Base-by-base conservation (phyloP, 2,113 vertebrate species). In the Cottus gobio region DNA sequence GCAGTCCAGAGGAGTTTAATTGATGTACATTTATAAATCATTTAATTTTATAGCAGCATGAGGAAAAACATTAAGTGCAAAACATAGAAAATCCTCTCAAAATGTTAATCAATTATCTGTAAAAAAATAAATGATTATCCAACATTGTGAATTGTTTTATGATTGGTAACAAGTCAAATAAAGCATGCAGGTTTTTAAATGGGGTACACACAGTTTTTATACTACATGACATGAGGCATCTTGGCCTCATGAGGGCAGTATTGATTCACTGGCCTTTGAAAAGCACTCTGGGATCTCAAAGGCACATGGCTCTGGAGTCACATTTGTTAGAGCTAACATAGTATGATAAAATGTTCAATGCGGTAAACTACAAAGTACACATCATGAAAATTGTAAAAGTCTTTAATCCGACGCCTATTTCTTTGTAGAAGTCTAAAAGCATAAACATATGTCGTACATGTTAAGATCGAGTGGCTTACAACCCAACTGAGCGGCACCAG, bases 181-280 rank as follows among this genome's bases (percentile, higher is more conserved):
- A 68, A 68, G 2, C 3, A 36, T 30, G 12, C 31, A 28, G 18
- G 2, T 60, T 36, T 20, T 24, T 37, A 24, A 39, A 42, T 0
- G 4, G 12, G 15, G 3, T 3, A 4, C 26, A 34, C 18, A 11
- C 39, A 26, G 3, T 60, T 54, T 57, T 20, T 26, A 5, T 20
- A 6, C 6, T 11, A 37, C 13, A 24, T 75, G 18, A 0, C 5
- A 16, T 60, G 37, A 3, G 62, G 18, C 36, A 18, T 48, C 0
- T 31, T 37, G 15, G 8, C 78, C 85, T 46, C 77, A 42, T 26
- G 78, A 6, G 70, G 79, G 77, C 74, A 71, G 76, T 64, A 70
- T 48, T 67, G 2, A 5, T 50, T 75, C 4, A 50, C 37, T 36
- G 3, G 12, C 58, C 15, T 46, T 71, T 60, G 2, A 9, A 68